Evolutionary conservation across 2,113 vertebrate species (phyloP).

Genomic region (Thoracochromis brauschi): DNA sequence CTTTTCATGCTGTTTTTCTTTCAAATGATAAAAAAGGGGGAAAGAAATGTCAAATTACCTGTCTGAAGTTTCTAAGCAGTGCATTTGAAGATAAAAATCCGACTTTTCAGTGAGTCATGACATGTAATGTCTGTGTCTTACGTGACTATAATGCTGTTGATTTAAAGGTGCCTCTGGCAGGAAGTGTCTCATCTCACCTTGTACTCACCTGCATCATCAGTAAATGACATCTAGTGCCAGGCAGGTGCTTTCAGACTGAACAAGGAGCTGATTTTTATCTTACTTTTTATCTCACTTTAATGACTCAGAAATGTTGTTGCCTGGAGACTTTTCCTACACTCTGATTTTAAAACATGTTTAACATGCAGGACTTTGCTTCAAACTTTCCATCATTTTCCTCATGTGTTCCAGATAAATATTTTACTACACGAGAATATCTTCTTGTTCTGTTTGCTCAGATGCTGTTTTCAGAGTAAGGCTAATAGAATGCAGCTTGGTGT

Average conservation of each 20-base stretch:
- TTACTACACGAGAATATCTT: neutral
- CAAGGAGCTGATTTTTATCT: neutral
- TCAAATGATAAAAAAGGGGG: neutral
- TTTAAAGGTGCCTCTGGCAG: neutral
- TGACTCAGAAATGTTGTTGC: neutral
- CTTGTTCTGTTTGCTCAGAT: neutral
- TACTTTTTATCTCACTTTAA: neutral
- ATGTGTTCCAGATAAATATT: neutral
- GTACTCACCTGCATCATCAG: rapidly evolving
- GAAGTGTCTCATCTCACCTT: neutral
- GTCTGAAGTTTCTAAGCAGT: neutral
- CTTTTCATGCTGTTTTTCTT: neutral
- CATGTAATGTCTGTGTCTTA: neutral
- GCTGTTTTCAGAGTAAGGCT: neutral
- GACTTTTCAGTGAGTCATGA: neutral
- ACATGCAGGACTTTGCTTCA: neutral
- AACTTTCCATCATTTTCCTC: neutral
- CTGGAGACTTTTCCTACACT: neutral
- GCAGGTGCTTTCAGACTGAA: neutral
- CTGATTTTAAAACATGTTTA: neutral
- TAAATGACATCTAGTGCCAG: rapidly evolving
- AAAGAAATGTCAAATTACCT: neutral
- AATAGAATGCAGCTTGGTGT: rapidly evolving
- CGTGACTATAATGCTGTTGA: rapidly evolving
- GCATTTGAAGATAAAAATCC: neutral